Base-by-base conservation (phyloP, 2,113 vertebrate genomes). In the Gobius niger region DNA sequence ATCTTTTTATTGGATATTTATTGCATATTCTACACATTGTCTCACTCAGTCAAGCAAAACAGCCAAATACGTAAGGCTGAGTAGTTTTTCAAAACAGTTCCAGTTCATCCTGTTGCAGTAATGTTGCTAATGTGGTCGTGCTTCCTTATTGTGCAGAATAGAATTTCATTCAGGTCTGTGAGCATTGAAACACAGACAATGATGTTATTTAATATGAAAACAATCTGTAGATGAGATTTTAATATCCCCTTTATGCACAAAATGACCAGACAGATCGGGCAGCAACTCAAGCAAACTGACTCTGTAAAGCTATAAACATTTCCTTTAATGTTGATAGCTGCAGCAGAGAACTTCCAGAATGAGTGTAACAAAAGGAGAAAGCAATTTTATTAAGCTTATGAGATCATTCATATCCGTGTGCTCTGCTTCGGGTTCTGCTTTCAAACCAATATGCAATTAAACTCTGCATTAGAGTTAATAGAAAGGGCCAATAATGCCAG, bases 271-370 rank as follows among this genome's bases (percentile, higher is more conserved):
- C 34, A 44, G 44, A 66, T 42, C 67, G 50, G 59, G 44, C 53
- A 73, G 63, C 70, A 78, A 50, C 63, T 81, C 46, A 80, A 52
- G 54, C 44, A 76, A 84, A 78, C 70, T 15, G 44, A 75, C 60
- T 76, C 68, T 40, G 16, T 52, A 34, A 69, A 63, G 46, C 50
- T 66, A 47, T 76, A 78, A 77, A 80, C 67, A 73, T 66, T 15
- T 40, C 46, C 12, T 57, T 61, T 63, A 65, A 24, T 57, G 47
- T 49, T 76, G 57, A 79, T 70, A 61, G 61, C 67, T 10, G 71
- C 76, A 76, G 56, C 60, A 13, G 76, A 71, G 15, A 77, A 73
- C 61, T 67, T 50, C 62, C 6, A 63, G 65, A 67, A 75, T 65
- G 63, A 72, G 42, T 52, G 40, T 40, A 56, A 59, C 24, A 69